Evolutionary conservation across 1,140 invertebrate species (phyloP), one percentile per base, ranked within the genome.

Genomic region (Micrasema longulum): DNA sequence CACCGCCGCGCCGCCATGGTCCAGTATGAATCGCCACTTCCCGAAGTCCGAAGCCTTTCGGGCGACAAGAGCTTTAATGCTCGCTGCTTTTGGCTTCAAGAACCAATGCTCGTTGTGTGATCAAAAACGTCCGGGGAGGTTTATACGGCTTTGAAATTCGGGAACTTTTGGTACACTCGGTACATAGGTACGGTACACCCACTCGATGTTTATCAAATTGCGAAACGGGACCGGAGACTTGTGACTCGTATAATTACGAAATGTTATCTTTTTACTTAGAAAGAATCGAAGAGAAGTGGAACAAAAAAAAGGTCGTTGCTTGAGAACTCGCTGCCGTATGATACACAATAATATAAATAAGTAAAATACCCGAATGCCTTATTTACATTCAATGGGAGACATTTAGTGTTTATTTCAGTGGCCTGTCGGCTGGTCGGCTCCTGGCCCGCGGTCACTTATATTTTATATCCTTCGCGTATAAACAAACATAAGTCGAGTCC

Each of bases 381-480:
- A 76, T 76, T 76, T 76, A 76, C 74, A 76, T 76, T 76, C 74
- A 76, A 76, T 76, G 74, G 74, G 62, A 57, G 71, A 76, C 74
- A 70, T 73, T 76, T 73, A 76, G 71, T 76, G 74, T 76, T 76
- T 76, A 73, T 76, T 76, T 76, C 71, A 66, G 35, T 64, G 69
- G 74, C 65, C 64, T 69, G 73, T 72, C 73, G 69, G 74, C 65
- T 60, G 65, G 73, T 72, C 73, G 69, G 60, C 35, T 64, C 41
- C 41, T 7, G 60, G 41, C 41, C 41, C 60, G 26, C 60, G 60
- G 60, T 64, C 60, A 64, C 60, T 64, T 47, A 64, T 47, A 47
- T 48, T 64, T 63, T 64, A 47, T 64, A 45, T 47, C 60, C 43
- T 22, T 43, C 60, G 43, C 52, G 52, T 47, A 63, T 63, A 45